Percentiles rank a stretch among this genome's conserved stretches.
Conservation (phyloP, 2,888 invertebrate genomes). For the Melieria omissa region DNA sequence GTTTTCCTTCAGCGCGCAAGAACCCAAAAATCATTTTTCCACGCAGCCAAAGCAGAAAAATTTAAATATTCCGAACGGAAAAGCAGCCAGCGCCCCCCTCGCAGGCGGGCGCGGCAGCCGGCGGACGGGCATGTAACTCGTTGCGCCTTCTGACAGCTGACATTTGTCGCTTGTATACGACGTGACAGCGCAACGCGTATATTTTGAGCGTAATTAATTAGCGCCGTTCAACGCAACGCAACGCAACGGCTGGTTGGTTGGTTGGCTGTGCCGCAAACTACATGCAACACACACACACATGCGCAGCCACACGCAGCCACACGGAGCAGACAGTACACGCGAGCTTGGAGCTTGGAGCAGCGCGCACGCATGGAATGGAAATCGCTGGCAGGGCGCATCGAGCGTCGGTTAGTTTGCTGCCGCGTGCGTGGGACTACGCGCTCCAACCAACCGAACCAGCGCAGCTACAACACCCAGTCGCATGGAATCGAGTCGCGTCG, state of each 20-base stretch:
- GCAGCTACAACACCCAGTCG: too few species aligned
- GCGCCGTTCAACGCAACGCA: constrained; percentile 47
- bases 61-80: too few species aligned
- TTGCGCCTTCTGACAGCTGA: constrained; percentile 24
- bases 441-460: neutral
- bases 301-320: neutral
- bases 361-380: neutral
- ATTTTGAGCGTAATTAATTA: constrained; percentile 57
- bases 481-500: too few species aligned
- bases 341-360: neutral
- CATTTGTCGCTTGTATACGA: constrained; percentile 20
- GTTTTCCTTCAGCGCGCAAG: neutral
- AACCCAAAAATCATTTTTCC: too few species aligned
- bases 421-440: constrained; percentile 34
- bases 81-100: too few species aligned
- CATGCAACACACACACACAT: too few species aligned
- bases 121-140: neutral
- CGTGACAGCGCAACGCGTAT: neutral
- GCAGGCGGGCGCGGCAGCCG: neutral
- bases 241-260: constrained; percentile 10
- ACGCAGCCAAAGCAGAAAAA: too few species aligned
- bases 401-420: neutral
- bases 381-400: neutral
- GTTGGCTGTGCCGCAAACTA: too few species aligned
- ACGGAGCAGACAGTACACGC: neutral